A percentile compares a stretch with the other conserved stretches of the same genome.
phyloP scores from a whole-genome alignment of 2,797 vertebrate species.

The Macropus fuliginosus region DNA sequence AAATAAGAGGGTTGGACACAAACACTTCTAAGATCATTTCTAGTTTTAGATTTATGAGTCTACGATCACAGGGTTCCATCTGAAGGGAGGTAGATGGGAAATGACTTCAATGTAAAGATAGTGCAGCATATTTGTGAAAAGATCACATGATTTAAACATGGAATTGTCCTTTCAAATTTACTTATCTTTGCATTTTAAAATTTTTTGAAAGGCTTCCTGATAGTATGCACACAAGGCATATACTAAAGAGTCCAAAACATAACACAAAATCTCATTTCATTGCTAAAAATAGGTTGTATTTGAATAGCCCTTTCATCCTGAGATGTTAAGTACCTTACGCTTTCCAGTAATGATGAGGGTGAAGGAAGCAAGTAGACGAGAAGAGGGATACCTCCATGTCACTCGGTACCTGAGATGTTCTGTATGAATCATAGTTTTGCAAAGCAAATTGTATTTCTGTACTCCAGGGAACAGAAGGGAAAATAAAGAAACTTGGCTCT shows the following conservation, averaged over 20 bases:
- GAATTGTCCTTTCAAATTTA: neutral
- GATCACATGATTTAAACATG: neutral
- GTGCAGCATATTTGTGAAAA: neutral
- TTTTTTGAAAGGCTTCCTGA: slow-evolving; percentile 42
- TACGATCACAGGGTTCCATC: neutral
- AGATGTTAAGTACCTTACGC: neutral
- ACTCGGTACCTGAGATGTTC: neutral
- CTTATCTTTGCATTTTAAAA: neutral
- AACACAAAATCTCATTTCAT: slow-evolving; percentile 22
- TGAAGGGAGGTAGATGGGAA: neutral
- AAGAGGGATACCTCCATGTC: neutral
- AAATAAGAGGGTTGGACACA: neutral
- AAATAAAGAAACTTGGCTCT: neutral
- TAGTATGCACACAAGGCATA: slow-evolving; percentile 3
- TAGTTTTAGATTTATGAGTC: neutral
- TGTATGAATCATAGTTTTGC: neutral
- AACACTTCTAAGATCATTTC: neutral
- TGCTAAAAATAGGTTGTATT: slow-evolving; percentile 11
- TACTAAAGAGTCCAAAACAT: slow-evolving; percentile 24
- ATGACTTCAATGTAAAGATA: neutral
- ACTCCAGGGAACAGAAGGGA: neutral
- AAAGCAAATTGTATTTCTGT: neutral
- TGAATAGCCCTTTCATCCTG: neutral
- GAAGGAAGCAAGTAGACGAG: neutral
- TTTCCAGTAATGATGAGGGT: neutral